Percentiles rank a stretch among this genome's conserved stretches.
phyloP scores from a whole-genome alignment of 2,113 vertebrate genomes.

The Bothrops jararaca region DNA sequence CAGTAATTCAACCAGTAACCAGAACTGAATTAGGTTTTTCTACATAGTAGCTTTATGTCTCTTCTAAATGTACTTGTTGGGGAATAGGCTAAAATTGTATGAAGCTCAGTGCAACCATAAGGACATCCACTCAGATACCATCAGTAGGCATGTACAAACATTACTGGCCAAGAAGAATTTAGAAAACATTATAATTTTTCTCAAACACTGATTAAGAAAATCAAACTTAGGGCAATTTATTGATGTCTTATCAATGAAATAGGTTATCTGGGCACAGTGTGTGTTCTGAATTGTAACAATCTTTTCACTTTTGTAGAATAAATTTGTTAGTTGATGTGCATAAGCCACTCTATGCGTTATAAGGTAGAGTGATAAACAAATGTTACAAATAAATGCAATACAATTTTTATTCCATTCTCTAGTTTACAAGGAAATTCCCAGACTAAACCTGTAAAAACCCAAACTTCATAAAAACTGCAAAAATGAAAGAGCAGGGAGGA shows the following conservation, averaged over 20 bases:
- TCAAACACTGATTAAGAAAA: not conserved
- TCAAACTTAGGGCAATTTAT: not conserved
- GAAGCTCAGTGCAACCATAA: not conserved
- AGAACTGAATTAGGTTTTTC: not conserved
- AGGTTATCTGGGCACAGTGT: not conserved
- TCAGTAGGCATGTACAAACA: too few species aligned
- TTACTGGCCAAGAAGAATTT: not conserved
- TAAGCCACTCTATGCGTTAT: not conserved
- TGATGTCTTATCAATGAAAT: not conserved
- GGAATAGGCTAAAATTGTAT: not conserved
- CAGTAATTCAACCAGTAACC: not conserved
- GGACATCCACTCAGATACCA: not conserved
- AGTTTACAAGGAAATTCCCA: not conserved
- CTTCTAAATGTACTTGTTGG: not conserved
- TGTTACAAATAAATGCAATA: not conserved
- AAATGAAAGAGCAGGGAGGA: not conserved
- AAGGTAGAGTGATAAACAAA: not conserved
- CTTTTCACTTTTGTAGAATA: not conserved
- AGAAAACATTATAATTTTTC: not conserved
- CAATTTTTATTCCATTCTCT: not conserved
- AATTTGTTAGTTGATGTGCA: not conserved
- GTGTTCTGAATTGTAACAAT: not conserved
- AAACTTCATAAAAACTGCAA: not conserved
- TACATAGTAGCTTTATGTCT: not conserved
- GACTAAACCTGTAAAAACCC: not conserved